phyloP scores from a whole-genome alignment of 2,888 invertebrate genomes.

The Halictus ligatus region DNA sequence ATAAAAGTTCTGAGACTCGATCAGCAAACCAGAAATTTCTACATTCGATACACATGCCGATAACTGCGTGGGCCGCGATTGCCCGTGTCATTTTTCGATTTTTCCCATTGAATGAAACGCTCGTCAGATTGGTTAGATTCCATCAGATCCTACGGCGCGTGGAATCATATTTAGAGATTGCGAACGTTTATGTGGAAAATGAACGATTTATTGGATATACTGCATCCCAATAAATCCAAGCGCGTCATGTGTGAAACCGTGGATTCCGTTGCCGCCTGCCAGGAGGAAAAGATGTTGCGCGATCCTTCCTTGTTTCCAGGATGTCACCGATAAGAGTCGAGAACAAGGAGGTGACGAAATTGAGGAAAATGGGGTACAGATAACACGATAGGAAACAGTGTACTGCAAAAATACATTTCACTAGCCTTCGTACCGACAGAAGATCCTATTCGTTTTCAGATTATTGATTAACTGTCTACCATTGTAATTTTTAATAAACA shows the following conservation, averaged over 20 bases:
- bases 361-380: slow-evolving; percentile 19
- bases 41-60: slow-evolving; percentile 13
- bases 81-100: slow-evolving; percentile 39
- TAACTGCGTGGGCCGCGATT: slow-evolving; percentile 11
- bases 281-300: slow-evolving; percentile 14
- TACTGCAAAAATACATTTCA: slow-evolving; percentile 17
- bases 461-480: background rate
- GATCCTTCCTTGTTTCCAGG: slow-evolving; percentile 32
- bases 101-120: slow-evolving; percentile 47
- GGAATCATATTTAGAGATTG: slow-evolving; percentile 61
- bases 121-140: slow-evolving; percentile 35
- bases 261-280: slow-evolving; percentile 42
- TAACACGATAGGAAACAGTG: background rate
- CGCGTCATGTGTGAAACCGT: slow-evolving; percentile 56
- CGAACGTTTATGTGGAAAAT: slow-evolving; percentile 46
- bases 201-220: slow-evolving; percentile 63
- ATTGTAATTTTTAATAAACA: background rate
- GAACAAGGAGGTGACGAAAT: slow-evolving; percentile 8
- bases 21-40: slow-evolving; percentile 19
- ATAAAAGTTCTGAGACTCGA: slow-evolving; percentile 9
- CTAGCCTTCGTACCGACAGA: background rate
- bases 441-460: slow-evolving; percentile 24
- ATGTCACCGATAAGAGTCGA: slow-evolving; percentile 29
- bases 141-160: slow-evolving; percentile 32
- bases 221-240: slow-evolving; percentile 52